Evolutionary conservation across 92 coral and sea anemone species (phyloP).

Genomic region (Diadumene lineata): DNA sequence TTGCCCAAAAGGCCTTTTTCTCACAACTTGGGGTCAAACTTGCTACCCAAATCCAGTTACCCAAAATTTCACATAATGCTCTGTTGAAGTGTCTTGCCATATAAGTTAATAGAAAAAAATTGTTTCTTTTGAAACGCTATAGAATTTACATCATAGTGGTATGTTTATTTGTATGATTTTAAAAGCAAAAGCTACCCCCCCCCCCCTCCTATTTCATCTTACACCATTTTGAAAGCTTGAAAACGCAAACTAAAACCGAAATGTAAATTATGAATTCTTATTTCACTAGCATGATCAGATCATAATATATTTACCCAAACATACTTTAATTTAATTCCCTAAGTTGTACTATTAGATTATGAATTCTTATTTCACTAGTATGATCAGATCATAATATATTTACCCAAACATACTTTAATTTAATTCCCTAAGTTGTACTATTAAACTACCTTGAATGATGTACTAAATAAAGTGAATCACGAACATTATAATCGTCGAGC

Average conservation of each 20-base stretch:
- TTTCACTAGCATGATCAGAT: too few species aligned
- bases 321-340: too few species aligned
- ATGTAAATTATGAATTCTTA: too few species aligned
- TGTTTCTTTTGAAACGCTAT: constrained; percentile 9
- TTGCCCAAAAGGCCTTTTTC: background rate
- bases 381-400: too few species aligned
- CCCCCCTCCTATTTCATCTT: too few species aligned
- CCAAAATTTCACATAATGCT: background rate
- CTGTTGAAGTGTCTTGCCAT: background rate
- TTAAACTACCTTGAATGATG: background rate
- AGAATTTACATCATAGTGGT: background rate
- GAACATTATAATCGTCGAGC: background rate
- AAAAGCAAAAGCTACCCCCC: too few species aligned
- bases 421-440: background rate
- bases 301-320: too few species aligned
- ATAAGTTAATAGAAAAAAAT: background rate
- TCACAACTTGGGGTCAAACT: background rate
- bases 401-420: too few species aligned
- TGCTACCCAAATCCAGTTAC: background rate
- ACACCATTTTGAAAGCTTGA: too few species aligned
- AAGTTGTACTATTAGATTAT: too few species aligned
- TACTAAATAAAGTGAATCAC: background rate
- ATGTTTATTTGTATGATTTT: background rate
- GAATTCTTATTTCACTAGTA: too few species aligned
- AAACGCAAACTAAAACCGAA: too few species aligned